phyloP scores from a whole-genome alignment of 2,888 invertebrate species.

The Slavum lentiscoides region DNA sequence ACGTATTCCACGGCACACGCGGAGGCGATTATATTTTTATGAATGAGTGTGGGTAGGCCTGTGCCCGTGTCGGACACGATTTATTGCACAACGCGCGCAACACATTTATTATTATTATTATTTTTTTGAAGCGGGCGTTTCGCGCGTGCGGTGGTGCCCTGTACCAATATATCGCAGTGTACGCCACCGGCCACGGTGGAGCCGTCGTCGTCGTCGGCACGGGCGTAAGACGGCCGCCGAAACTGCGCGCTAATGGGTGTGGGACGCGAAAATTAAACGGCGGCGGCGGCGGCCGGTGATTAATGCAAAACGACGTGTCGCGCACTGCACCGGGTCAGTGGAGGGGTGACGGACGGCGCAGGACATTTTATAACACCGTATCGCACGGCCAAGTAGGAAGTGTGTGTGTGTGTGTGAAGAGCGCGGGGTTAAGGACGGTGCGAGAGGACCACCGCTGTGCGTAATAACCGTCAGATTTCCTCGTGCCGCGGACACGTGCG shows the following conservation, averaged over 20 bases:
- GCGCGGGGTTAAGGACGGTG: background rate
- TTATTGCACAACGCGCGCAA: too few relatives aligned
- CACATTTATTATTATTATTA: too few relatives aligned
- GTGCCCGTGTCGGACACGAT: too few relatives aligned
- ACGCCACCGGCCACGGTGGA: conserved; percentile 2
- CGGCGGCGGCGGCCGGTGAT: conserved; percentile 16
- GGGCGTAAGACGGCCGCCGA: background rate
- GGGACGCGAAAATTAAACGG: conserved; percentile 32
- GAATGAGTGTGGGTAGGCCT: too few relatives aligned
- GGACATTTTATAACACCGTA: conserved; percentile 8
- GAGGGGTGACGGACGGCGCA: background rate
- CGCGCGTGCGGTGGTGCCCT: too few relatives aligned
- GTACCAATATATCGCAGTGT: too few relatives aligned
- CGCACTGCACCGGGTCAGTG: background rate
- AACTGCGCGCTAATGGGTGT: conserved; percentile 28
- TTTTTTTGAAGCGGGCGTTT: too few relatives aligned
- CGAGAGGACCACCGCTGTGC: conserved; percentile 44
- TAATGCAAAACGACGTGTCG: conserved; percentile 34
- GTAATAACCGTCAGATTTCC: conserved; percentile 21
- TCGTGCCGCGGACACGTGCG: conserved; percentile 43
- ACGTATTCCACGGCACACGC: too few relatives aligned
- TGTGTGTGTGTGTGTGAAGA: background rate
- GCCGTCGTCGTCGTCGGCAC: background rate
- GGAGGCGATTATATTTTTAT: too few relatives aligned
- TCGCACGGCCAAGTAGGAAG: background rate